Conservation (phyloP, 2,888 invertebrate genomes). For the Heliconius sara region DNA sequence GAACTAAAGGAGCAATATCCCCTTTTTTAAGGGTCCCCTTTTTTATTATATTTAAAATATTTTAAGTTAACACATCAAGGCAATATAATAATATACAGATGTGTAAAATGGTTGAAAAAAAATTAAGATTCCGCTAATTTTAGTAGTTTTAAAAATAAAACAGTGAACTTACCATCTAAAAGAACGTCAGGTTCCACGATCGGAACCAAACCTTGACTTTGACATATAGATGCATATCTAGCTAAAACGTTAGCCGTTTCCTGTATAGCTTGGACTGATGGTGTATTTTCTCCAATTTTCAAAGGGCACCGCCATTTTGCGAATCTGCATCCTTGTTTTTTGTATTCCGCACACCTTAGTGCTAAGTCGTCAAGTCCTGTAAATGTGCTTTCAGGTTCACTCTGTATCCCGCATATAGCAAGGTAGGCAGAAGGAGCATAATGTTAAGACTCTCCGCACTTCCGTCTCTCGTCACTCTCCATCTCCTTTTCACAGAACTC, state of each 20-base stretch:
- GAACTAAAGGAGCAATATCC: no score
- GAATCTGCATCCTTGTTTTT: conserved; percentile 97
- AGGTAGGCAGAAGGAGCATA: no score
- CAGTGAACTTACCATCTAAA: conserved; percentile 89
- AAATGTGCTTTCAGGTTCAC: conserved; percentile 7
- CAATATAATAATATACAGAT: no score
- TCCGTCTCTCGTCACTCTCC: no score
- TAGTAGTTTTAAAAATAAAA: no score
- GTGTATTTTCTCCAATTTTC: conserved; percentile 95
- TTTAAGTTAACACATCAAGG: no score
- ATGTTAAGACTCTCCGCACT: not conserved
- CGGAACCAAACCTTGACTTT: conserved; percentile 97
- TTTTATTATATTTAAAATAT: no score
- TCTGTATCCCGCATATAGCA: not conserved
- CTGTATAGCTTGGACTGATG: conserved; percentile 93
- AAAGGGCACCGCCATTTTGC: conserved; percentile 99
- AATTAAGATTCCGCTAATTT: no score
- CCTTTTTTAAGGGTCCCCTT: no score
- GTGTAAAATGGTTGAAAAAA: no score
- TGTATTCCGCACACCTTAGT: conserved; percentile 97
- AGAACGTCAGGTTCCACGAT: conserved; percentile 99
- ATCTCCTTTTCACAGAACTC: not conserved
- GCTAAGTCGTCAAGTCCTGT: conserved; percentile 95
- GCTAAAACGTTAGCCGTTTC: conserved; percentile 98
- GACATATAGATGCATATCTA: conserved; percentile 97